A percentile compares a stretch with the other conserved stretches of the same genome.
Evolutionary conservation across 2,888 invertebrate species (phyloP).

Genomic region (Hirtodrosophila confusa): DNA sequence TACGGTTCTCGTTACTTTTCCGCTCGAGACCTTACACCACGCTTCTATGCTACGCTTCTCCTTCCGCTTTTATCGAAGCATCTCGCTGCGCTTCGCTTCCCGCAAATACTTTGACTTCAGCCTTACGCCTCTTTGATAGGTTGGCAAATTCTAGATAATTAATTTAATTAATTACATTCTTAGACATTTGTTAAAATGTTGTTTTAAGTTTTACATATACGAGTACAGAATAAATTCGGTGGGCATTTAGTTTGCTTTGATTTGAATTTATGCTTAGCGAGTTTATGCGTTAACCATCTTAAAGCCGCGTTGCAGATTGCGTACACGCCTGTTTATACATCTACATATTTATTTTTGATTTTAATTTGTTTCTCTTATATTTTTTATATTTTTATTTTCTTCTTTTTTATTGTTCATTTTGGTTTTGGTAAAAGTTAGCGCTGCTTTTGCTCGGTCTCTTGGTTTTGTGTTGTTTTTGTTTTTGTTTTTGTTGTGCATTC

Average conservation of each 20-base stretch:
- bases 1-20: too few relatives aligned
- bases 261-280: slow-evolving; percentile 47
- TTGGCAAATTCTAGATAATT: slow-evolving; percentile 24
- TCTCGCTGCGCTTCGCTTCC: slow-evolving; percentile 2
- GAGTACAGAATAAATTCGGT: slow-evolving; percentile 74
- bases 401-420: slow-evolving; percentile 15
- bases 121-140: slow-evolving; percentile 7
- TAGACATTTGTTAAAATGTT: slow-evolving; percentile 20
- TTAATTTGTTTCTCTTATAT: too few relatives aligned
- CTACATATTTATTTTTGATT: too few relatives aligned
- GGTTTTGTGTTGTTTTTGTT: slow-evolving; percentile 15
- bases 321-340: slow-evolving; percentile 48
- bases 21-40: too few relatives aligned
- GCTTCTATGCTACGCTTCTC: too few relatives aligned
- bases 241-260: slow-evolving; percentile 69
- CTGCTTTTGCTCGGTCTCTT: slow-evolving; percentile 8
- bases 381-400: not conserved
- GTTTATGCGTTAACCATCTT: slow-evolving; percentile 33
- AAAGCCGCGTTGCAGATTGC: slow-evolving; percentile 55
- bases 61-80: too few relatives aligned
- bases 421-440: slow-evolving; percentile 26
- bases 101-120: not conserved
- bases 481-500: slow-evolving; percentile 25
- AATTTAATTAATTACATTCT: slow-evolving; percentile 21
- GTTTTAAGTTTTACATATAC: slow-evolving; percentile 25